Base-by-base conservation (phyloP, 2,113 vertebrate species). In the Sterrhoptilus dennistouni region DNA sequence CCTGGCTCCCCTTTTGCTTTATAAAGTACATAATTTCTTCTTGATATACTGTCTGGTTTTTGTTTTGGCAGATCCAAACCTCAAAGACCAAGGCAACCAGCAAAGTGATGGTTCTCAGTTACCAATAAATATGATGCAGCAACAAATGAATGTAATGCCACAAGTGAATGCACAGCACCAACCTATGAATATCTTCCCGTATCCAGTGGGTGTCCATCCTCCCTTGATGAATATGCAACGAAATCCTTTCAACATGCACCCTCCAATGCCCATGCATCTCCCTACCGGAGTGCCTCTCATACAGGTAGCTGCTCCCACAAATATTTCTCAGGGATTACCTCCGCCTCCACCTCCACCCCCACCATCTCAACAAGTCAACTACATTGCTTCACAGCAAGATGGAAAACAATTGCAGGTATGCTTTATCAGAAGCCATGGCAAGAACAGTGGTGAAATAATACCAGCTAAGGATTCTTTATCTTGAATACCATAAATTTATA, bases 271-370 rank as follows among this genome's bases (percentile, higher is more conserved):
- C 54, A 90, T 99, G 96, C 99, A 99, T 85, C 98, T 99, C 76
- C 99, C 99, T 91, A n/a, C 99, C 1, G 97, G 98, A 47, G 97
- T 98, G 76, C 98, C 99, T 83, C 98, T 99, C 71, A 97, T 99
- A 87, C 99, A 99, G 97, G 98, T 99, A 87, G 98, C 99, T 36
- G 96, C 98, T 80, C 98, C 98, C 42, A 96, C 98, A 21, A 97
- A 82, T 92, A 90, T 98, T 83, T 97, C 98, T 96, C 99, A 99
- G 98, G 99, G 98, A 96, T 98, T 98, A 60, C 99, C 99, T 2
- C 99, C 99, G 1, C 99, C 99, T 20, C 99, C 99, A 20, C 99
- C 99, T 15, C 99, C 99, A 2, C 99, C 99, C 52, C 99, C 99
- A 27, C 99, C 99, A 85, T 98, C 99, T 95, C 99, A 99, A 66